phyloP scores from a whole-genome alignment of 2,797 vertebrate genomes.

The Borostomias antarcticus region DNA sequence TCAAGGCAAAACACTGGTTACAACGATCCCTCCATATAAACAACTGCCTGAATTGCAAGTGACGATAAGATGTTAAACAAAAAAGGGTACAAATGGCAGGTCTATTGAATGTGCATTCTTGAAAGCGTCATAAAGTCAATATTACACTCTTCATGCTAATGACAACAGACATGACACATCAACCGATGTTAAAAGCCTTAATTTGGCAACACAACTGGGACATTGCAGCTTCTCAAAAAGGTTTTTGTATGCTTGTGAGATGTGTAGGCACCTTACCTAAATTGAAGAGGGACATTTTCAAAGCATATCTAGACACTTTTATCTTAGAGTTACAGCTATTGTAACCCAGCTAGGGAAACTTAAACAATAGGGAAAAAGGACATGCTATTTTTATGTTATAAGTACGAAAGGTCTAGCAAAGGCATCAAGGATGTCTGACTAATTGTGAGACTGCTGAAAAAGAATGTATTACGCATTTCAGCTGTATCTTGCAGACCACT shows the following conservation, averaged over 20 bases:
- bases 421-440: background rate
- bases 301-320: constrained; percentile 22
- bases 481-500: background rate
- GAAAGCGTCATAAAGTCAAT: background rate
- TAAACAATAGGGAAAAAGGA: background rate
- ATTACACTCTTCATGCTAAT: background rate
- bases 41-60: background rate
- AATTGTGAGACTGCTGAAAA: background rate
- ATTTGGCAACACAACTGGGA: constrained; percentile 29
- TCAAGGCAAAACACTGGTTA: background rate
- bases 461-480: background rate
- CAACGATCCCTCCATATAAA: background rate
- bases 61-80: background rate
- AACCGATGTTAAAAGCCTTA: constrained; percentile 10
- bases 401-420: background rate
- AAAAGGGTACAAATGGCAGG: background rate
- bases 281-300: constrained; percentile 18
- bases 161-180: constrained; percentile 26
- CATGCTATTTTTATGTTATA: background rate
- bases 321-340: constrained; percentile 30
- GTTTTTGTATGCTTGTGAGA: constrained; percentile 26
- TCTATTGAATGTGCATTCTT: background rate
- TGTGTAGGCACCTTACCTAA: constrained; percentile 42
- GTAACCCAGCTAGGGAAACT: constrained; percentile 33
- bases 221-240: constrained; percentile 23